Evolutionary conservation across 2,113 vertebrate species (phyloP).

Genomic region (Paramormyrops kingsleyae): DNA sequence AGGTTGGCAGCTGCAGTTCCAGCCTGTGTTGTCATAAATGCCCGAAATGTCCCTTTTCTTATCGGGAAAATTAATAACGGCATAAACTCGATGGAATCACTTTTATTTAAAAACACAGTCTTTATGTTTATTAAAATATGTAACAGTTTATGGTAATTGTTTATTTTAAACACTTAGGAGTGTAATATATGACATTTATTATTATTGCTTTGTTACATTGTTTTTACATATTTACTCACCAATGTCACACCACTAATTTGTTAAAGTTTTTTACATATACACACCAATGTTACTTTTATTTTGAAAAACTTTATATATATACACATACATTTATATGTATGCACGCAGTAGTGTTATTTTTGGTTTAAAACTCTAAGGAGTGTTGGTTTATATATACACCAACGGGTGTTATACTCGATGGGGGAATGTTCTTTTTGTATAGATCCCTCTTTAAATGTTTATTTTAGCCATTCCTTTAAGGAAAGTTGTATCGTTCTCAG

Average conservation of each 20-base stretch:
- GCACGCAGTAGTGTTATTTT: background rate
- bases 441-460: slow-evolving; percentile 6
- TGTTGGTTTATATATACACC: background rate
- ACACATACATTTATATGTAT: background rate
- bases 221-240: background rate
- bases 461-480: background rate
- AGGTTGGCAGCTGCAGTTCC: background rate
- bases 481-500: background rate
- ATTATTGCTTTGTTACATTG: background rate
- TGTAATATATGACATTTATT: background rate
- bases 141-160: background rate
- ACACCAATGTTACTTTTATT: background rate
- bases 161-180: background rate
- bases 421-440: background rate
- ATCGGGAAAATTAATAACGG: background rate
- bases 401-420: background rate
- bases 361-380: background rate
- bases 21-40: background rate
- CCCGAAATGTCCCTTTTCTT: background rate
- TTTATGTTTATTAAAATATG: background rate
- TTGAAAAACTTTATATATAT: background rate
- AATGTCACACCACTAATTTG: background rate
- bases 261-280: background rate
- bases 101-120: background rate
- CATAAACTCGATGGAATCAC: background rate